Evolutionary conservation across 2,113 vertebrate species (phyloP).

Genomic region (Colossoma macropomum): DNA sequence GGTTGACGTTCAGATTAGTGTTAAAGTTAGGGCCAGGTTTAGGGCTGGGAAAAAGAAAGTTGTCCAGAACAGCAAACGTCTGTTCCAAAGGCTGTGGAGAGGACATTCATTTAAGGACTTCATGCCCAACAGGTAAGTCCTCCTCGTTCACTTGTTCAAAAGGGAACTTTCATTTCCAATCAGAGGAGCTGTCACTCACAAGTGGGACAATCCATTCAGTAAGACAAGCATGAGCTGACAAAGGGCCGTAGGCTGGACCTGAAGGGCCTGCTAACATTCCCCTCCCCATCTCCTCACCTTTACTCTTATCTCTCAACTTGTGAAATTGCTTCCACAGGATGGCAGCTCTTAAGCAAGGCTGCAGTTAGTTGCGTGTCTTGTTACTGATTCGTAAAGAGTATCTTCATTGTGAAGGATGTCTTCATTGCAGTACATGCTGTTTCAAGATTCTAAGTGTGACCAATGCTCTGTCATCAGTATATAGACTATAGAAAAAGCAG

Average conservation of each 20-base stretch:
- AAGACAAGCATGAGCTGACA: neutral
- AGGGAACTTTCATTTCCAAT: constrained; percentile 65
- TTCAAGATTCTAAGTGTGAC: neutral
- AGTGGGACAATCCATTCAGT: constrained; percentile 37
- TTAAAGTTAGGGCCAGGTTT: too few relatives aligned
- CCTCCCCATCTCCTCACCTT: constrained; percentile 26
- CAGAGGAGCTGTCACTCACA: constrained; percentile 32
- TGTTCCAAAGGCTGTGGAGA: neutral
- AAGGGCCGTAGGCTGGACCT: constrained; percentile 12
- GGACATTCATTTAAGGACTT: neutral
- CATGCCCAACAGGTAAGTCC: neutral
- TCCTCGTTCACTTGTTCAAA: constrained; percentile 51
- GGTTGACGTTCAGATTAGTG: too few relatives aligned
- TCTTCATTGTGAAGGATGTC: constrained; percentile 29
- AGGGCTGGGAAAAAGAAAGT: too few relatives aligned
- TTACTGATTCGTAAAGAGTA: constrained; percentile 19
- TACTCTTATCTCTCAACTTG: constrained; percentile 25
- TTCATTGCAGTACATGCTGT: neutral
- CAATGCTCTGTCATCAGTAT: neutral
- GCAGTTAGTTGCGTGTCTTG: constrained; percentile 18
- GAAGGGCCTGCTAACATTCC: constrained; percentile 12
- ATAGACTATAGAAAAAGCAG: too few relatives aligned
- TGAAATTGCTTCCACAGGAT: constrained; percentile 40
- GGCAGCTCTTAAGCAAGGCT: constrained; percentile 17
- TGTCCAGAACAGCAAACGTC: too few relatives aligned